Percentiles rank a stretch among this genome's conserved stretches.
Evolutionary conservation across 1,140 invertebrate species (phyloP).

Genomic region (Penaeus vannamei): DNA sequence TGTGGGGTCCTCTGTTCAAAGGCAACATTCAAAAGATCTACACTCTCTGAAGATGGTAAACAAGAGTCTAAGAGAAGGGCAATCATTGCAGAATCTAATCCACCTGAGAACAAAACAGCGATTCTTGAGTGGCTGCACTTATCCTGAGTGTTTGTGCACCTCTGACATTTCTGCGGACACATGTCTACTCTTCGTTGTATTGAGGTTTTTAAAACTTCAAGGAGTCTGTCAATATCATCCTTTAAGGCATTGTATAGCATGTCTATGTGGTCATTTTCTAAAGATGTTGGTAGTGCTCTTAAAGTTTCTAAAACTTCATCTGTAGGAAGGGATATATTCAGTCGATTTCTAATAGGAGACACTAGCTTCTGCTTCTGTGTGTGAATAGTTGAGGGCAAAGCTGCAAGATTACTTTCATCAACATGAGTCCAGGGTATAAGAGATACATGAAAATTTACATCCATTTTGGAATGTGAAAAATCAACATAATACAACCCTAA

Average conservation of each 20-base stretch:
- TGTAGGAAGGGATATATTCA: conserved; percentile 56
- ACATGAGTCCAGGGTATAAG: conserved; percentile 41
- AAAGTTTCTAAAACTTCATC: conserved; percentile 1
- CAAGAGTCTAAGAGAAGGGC: conserved; percentile 84
- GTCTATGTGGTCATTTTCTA: conserved; percentile 74
- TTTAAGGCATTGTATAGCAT: conserved; percentile 78
- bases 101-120: conserved; percentile 94
- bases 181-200: conserved; percentile 70
- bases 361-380: neutral
- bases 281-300: conserved; percentile 11
- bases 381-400: conserved; percentile 14
- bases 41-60: conserved; percentile 79
- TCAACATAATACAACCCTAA: conserved; percentile 59
- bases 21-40: conserved; percentile 98
- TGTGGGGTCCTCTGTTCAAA: conserved; percentile 78
- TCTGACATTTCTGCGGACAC: conserved; percentile 43
- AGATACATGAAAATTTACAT: conserved; percentile 20
- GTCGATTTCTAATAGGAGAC: conserved; percentile 34
- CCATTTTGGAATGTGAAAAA: conserved; percentile 31
- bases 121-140: conserved; percentile 80
- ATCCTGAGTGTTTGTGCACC: conserved; percentile 43
- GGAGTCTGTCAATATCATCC: conserved; percentile 78
- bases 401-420: conserved; percentile 19
- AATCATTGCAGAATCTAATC: conserved; percentile 93
- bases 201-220: conserved; percentile 78